These are phyloP conservation scores for Aegithalos caudatus DNA, from an alignment of 2,113 vertebrate species.

Conservation along the genomic window DNA sequence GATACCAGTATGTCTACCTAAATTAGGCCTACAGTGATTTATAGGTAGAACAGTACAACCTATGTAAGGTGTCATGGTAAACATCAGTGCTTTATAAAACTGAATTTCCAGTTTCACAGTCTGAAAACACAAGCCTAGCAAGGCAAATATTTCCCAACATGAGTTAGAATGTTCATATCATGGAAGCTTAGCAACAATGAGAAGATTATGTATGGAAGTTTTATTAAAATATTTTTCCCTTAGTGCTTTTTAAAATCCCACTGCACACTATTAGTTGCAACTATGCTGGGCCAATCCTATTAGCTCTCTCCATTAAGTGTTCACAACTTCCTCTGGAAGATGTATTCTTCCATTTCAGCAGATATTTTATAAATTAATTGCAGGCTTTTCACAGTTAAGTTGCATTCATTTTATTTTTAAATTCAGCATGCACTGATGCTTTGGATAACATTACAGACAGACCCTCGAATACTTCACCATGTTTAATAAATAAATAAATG, in stretches of 20 bases:
- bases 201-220: slow-evolving; percentile 20
- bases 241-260: slow-evolving; percentile 32
- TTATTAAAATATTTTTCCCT: background rate
- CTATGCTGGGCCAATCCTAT: background rate
- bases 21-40: background rate
- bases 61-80: background rate
- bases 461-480: background rate
- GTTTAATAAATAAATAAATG: background rate
- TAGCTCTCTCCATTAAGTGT: background rate
- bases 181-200: slow-evolving; percentile 17
- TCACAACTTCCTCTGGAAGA: background rate
- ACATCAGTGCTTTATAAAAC: background rate
- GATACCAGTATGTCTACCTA: background rate
- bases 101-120: background rate
- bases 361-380: background rate
- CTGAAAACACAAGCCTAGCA: background rate
- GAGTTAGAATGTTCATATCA: background rate
- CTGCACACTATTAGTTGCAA: background rate
- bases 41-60: rapidly evolving
- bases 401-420: background rate
- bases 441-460: background rate
- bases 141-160: background rate
- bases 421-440: background rate
- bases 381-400: background rate
- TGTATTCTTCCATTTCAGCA: background rate